Evolutionary conservation across 2,113 vertebrate genomes (phyloP).

Genomic region (Boulengeromyrus knoepffleri): DNA sequence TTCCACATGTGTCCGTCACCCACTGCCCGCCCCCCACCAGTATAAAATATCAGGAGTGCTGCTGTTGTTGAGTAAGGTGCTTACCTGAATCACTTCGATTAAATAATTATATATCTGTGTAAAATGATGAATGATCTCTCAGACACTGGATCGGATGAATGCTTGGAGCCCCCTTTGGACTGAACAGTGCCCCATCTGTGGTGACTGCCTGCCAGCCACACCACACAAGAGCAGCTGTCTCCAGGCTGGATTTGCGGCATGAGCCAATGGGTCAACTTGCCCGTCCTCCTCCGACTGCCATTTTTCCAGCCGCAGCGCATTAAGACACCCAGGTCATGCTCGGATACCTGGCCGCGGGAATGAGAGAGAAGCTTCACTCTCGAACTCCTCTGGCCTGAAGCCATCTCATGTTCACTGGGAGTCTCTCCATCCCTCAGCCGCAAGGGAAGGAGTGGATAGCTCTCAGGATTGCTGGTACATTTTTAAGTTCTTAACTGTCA

Average conservation of each 20-base stretch:
- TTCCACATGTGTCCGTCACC: neutral
- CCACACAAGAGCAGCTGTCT: slow-evolving; percentile 20
- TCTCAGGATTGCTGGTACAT: neutral
- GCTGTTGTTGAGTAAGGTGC: neutral
- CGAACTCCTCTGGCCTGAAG: neutral
- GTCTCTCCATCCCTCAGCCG: neutral
- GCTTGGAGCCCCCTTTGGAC: slow-evolving; percentile 24
- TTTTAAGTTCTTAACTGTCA: slow-evolving; percentile 31
- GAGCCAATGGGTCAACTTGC: neutral
- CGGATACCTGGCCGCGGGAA: neutral
- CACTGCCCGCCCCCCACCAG: neutral
- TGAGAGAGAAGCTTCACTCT: neutral
- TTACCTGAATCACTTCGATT: neutral
- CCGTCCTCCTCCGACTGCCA: neutral
- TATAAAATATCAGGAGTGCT: neutral
- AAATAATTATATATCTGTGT: neutral
- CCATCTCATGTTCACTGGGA: neutral
- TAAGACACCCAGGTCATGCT: neutral
- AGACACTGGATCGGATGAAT: slow-evolving; percentile 40
- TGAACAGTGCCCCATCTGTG: slow-evolving; percentile 26
- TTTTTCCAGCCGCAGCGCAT: neutral
- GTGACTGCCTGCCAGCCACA: slow-evolving; percentile 41
- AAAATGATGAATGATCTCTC: neutral
- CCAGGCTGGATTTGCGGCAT: neutral
- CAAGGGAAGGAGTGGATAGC: neutral